Evolutionary conservation across 2,888 invertebrate genomes (phyloP).

Genomic region (Acanthococcus lagerstroemiae): DNA sequence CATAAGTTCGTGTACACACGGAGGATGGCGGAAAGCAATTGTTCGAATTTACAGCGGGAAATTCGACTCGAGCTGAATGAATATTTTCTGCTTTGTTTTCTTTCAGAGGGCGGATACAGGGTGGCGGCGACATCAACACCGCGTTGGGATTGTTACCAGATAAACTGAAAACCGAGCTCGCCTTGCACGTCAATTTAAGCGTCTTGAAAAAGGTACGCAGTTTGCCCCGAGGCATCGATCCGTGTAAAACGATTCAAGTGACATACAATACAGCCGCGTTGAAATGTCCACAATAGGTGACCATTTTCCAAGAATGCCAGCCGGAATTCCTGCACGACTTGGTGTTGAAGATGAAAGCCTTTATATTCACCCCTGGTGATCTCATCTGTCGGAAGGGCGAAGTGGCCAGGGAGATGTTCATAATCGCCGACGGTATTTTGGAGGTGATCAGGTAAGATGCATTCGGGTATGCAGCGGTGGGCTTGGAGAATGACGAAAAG

Average conservation of each 20-base stretch:
- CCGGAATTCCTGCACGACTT: slow-evolving; percentile 94
- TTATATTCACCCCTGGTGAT: slow-evolving; percentile 95
- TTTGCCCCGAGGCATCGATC: not conserved
- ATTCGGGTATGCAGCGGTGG: no score
- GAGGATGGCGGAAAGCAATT: no score
- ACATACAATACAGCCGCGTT: not conserved
- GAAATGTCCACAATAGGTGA: slow-evolving; percentile 56
- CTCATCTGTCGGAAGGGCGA: slow-evolving; percentile 91
- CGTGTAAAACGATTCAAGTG: not conserved
- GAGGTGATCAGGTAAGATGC: slow-evolving; percentile 64
- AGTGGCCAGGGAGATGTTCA: slow-evolving; percentile 95
- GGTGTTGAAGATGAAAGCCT: slow-evolving; percentile 95
- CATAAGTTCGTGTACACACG: no score
- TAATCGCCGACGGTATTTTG: slow-evolving; percentile 91
- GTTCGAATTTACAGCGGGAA: no score
- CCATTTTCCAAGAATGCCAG: slow-evolving; percentile 93
- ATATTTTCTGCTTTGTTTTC: not conserved
- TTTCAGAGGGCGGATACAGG: slow-evolving; percentile 77
- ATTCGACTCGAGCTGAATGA: no score
- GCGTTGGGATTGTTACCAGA: slow-evolving; percentile 86
- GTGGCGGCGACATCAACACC: slow-evolving; percentile 92
- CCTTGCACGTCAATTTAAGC: slow-evolving; percentile 87
- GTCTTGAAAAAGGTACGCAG: slow-evolving; percentile 77
- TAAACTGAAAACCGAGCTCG: slow-evolving; percentile 92
- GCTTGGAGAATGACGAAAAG: no score